These are phyloP conservation scores for Tenebrio molitor DNA, from an alignment of 1,140 invertebrate species.

Conservation along the genomic window DNA sequence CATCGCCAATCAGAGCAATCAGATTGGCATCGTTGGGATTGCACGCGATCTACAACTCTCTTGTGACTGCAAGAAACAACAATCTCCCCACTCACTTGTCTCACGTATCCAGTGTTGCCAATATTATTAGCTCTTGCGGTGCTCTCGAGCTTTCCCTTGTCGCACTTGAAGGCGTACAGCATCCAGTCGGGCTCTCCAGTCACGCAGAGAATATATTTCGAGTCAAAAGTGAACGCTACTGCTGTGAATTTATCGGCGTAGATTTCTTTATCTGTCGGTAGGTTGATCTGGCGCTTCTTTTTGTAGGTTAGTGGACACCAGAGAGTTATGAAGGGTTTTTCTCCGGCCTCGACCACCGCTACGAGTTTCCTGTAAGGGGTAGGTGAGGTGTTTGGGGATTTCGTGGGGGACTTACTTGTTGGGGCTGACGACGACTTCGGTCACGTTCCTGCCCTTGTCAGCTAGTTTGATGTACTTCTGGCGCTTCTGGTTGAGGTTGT, in stretches of 20 bases:
- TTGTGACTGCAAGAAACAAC: no score
- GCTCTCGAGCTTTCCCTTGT: slow-evolving; percentile 86
- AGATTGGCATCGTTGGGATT: slow-evolving; percentile 85
- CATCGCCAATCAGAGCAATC: slow-evolving; percentile 80
- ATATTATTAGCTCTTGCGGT: slow-evolving; percentile 77
- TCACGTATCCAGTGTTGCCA: slow-evolving; percentile 70
- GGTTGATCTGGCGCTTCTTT: slow-evolving; percentile 72
- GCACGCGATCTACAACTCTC: slow-evolving; percentile 74
- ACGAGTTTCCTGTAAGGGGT: slow-evolving; percentile 69
- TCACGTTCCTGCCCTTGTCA: slow-evolving; percentile 70
- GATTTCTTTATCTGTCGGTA: slow-evolving; percentile 67
- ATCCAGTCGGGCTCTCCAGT: slow-evolving; percentile 85
- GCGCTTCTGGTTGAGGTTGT: slow-evolving; percentile 73
- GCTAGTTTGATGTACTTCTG: slow-evolving; percentile 72
- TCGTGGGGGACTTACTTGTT: slow-evolving; percentile 73
- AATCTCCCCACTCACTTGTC: no score
- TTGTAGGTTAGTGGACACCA: slow-evolving; percentile 76
- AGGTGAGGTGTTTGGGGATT: background rate
- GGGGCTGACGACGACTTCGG: slow-evolving; percentile 73
- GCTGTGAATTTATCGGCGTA: slow-evolving; percentile 74
- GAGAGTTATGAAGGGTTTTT: slow-evolving; percentile 74
- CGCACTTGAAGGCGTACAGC: slow-evolving; percentile 86
- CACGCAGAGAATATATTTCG: slow-evolving; percentile 82
- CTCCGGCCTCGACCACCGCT: slow-evolving; percentile 70
- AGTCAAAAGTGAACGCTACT: slow-evolving; percentile 84